phyloP scores from a whole-genome alignment of 2,797 vertebrate species.

The Bradypodion ventrale region DNA sequence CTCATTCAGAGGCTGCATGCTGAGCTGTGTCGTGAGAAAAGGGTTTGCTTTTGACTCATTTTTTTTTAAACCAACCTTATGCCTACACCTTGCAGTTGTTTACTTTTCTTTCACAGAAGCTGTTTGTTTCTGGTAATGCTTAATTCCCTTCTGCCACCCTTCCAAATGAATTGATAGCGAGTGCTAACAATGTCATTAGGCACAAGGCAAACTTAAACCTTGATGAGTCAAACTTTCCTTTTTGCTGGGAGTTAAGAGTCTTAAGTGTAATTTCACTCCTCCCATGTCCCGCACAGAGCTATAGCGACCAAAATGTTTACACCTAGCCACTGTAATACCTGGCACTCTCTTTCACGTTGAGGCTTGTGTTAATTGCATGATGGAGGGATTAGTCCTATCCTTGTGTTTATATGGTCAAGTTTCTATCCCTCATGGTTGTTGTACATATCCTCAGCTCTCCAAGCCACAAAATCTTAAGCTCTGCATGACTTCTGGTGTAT shows the following conservation, averaged over 20 bases:
- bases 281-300: neutral
- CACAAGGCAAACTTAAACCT: conserved; percentile 31
- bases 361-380: neutral
- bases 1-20: conserved; percentile 70
- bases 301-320: neutral
- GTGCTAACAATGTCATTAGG: neutral
- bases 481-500: neutral
- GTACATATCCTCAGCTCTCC: neutral
- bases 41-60: conserved; percentile 50
- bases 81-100: conserved; percentile 55
- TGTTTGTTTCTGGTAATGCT: conserved; percentile 29
- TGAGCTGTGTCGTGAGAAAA: conserved; percentile 72
- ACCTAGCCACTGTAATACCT: neutral
- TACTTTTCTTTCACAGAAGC: conserved; percentile 34
- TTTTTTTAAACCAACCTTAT: conserved; percentile 43
- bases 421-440: neutral
- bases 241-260: conserved; percentile 7
- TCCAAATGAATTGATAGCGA: conserved; percentile 25
- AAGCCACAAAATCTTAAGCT: neutral
- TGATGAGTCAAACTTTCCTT: neutral
- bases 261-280: conserved; percentile 9
- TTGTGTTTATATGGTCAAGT: neutral
- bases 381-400: neutral
- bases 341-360: neutral
- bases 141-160: neutral